Evolutionary conservation across 64 coral and sea anemone genomes (phyloP), one percentile per base, ranked within the genome.

Genomic region (Porites lutea): DNA sequence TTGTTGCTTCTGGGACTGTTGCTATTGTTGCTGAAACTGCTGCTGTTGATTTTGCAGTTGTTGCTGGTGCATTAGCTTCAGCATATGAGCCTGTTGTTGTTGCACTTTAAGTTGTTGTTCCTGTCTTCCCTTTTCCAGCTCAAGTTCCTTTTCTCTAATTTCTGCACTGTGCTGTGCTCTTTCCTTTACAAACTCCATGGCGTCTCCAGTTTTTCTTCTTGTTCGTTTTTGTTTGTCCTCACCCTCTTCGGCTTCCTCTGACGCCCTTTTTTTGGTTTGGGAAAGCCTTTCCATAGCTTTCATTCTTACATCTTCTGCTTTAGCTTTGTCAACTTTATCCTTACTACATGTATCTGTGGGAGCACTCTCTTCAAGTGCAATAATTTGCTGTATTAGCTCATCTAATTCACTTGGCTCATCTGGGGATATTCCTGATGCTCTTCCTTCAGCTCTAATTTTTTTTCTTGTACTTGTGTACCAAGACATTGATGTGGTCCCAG

Each of bases 321-420:
- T 85, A 48, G 82, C 82, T 67, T 60, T 85, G 48, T 79, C 77
- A 55, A 14, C 65, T 71, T 50, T 65, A 23, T 67, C 57, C 82
- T 85, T 61, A 85, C 82, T 85, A 66, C 55, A 44, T 65, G 49
- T 59, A 66, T 91, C 65, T 91, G 78, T 50, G 14, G 71, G 62
- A 83, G 89, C 79, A 91, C 61, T 91, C 52, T 91, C 89, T 84
- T 91, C 89, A 44, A 91, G 64, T 63, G 63, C 89, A 72, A 91
- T 82, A 91, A 84, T 91, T 74, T 91, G 77, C 53, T 91, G 54
- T 67, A 91, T 81, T 59, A 83, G 65, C 71, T 81, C 60, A 63
- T 91, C 89, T 61, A 91, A 65, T 72, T 91, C 89, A 84, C 49
- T 58, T 20, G 89, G 89, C 78, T 83, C 77, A 83, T 91, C 89